A percentile compares a stretch with the other conserved stretches of the same genome.
These are phyloP conservation scores for Sandelia bainsii DNA, from an alignment of 2,797 vertebrate species.

Conservation along the genomic window DNA sequence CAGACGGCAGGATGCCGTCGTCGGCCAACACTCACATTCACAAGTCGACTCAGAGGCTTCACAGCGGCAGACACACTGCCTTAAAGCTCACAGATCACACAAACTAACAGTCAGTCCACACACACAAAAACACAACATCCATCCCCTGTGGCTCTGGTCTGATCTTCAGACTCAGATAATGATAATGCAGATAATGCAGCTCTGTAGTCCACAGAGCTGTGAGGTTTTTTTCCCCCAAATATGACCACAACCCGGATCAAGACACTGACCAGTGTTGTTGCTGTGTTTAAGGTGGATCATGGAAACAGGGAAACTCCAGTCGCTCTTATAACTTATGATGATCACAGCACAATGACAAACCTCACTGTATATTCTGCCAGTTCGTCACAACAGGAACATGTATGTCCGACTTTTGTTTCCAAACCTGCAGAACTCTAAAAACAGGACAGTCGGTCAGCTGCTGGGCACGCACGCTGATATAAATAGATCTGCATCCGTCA, in stretches of 20 bases:
- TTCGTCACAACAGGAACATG: not conserved
- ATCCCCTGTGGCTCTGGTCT: too few species aligned
- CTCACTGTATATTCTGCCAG: not conserved
- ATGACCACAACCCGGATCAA: too few species aligned
- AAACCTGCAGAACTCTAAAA: not conserved
- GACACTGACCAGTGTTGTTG: not conserved
- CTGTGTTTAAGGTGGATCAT: not conserved
- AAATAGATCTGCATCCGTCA: slow-evolving; percentile 50
- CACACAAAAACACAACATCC: too few species aligned
- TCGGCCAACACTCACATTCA: not conserved
- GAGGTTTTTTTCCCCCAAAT: too few species aligned
- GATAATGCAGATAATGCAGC: too few species aligned
- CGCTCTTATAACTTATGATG: not conserved
- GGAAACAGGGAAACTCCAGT: not conserved
- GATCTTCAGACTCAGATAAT: too few species aligned
- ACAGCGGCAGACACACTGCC: not conserved
- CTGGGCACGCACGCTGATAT: slow-evolving; percentile 21
- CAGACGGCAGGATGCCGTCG: not conserved
- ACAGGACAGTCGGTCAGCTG: slow-evolving; percentile 19
- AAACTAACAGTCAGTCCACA: too few species aligned
- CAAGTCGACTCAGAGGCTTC: not conserved
- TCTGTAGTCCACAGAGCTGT: too few species aligned
- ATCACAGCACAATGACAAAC: not conserved
- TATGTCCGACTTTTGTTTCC: not conserved
- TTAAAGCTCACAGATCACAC: not conserved